Evolutionary conservation across 2,797 vertebrate genomes (phyloP), one percentile per base, ranked within the genome.

Genomic region (Xiphorhynchus erythropygius): DNA sequence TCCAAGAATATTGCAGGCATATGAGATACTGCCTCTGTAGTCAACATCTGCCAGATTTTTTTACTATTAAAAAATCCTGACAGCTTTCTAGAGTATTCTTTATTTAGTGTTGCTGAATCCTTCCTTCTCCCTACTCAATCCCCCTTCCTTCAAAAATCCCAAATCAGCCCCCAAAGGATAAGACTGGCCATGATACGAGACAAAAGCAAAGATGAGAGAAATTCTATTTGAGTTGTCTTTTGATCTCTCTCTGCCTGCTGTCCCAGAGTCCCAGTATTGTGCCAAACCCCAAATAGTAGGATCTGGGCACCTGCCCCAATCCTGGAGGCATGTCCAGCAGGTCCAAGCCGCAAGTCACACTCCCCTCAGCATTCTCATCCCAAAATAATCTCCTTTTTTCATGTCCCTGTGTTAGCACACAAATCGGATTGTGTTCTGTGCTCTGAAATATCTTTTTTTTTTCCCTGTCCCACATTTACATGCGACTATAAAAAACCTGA

Each of bases 201-300:
- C 65, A 74, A 91, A 87, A 94, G 8, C 11, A 81, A 88, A 75
- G 85, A 91, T 75, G 46, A 84, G 65, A 90, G 57, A 86, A 87
- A 91, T 84, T 85, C 25, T 86, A 59, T 86, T 65, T 12, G 42
- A 78, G 18, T 18, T 65, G 75, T 23, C 65, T 62, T 94, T 77
- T 94, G 75, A 93, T 95, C 32, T 87, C 60, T 82, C 50, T 52
- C 42, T 71, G 56, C 35, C 65, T 73, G 46, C 55, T 85, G 46
- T 32, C 33, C 53, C 2, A 3, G 56, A 65, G 30, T 22, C 67
- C 32, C 27, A n/a, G 22, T 16, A 60, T 73, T 46, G 39, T 81
- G 90, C 82, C 79, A 91, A 87, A n/a, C 9, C 18, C 35, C 24
- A 44, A 37, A 50, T 37, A 76, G 75, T 1, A 60, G 33, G 71